phyloP scores from a whole-genome alignment of 2,113 vertebrate species.

The Mirza zaza region DNA sequence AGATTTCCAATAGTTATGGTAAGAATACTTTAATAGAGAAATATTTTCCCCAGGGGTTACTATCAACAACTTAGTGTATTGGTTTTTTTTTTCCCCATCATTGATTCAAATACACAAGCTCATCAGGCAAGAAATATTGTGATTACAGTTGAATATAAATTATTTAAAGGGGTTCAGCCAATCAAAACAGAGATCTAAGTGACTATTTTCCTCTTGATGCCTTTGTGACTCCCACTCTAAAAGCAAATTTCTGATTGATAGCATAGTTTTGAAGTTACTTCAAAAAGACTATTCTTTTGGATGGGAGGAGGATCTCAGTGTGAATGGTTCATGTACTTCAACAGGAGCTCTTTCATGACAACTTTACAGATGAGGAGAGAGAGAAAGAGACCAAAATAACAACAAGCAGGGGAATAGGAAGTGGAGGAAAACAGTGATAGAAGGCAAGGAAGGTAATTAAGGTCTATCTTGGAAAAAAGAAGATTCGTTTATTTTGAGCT shows the following conservation, averaged over 20 bases:
- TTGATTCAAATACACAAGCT: conserved; percentile 82
- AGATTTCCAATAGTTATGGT: conserved; percentile 83
- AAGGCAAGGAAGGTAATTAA: not conserved
- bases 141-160: conserved; percentile 82
- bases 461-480: not conserved
- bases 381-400: conserved; percentile 7
- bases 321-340: conserved; percentile 59
- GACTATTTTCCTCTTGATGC: conserved; percentile 77
- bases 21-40: conserved; percentile 77
- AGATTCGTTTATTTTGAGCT: not conserved
- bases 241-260: conserved; percentile 69
- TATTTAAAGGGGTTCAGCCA: conserved; percentile 80
- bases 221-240: conserved; percentile 79
- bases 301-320: conserved; percentile 39
- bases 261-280: conserved; percentile 75
- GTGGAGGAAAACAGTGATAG: not conserved
- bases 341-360: conserved; percentile 43
- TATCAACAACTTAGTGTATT: conserved; percentile 85
- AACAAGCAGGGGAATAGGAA: not conserved
- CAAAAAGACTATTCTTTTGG: conserved; percentile 62
- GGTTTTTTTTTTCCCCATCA: conserved; percentile 83
- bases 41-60: conserved; percentile 82
- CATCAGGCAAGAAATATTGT: conserved; percentile 85
- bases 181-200: conserved; percentile 81
- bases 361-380: conserved; percentile 6